These are phyloP conservation scores for Myiozetetes cayanensis DNA, from an alignment of 2,113 vertebrate genomes.

Conservation along the genomic window DNA sequence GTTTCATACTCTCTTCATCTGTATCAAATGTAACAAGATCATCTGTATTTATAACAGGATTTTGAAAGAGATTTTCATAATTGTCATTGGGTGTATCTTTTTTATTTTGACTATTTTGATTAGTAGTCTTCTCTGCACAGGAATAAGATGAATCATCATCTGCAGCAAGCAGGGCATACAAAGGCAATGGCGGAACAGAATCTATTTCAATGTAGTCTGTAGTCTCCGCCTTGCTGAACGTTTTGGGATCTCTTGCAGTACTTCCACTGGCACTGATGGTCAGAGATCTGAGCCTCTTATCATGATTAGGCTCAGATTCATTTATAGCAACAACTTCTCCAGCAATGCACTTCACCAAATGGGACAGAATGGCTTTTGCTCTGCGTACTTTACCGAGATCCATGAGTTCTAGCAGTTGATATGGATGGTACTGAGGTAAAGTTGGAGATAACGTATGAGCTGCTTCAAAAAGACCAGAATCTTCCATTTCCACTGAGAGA, in stretches of 20 bases:
- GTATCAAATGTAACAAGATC: constrained; percentile 77
- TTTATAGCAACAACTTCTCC: constrained; percentile 91
- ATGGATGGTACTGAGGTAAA: constrained; percentile 95
- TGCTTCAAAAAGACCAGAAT: constrained; percentile 95
- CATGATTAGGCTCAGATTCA: constrained; percentile 78
- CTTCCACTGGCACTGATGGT: constrained; percentile 94
- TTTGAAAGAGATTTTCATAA: constrained; percentile 93
- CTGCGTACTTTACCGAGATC: constrained; percentile 93
- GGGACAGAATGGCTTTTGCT: constrained; percentile 94
- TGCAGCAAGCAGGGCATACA: constrained; percentile 91
- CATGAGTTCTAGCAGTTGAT: constrained; percentile 95
- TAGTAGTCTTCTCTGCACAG: constrained; percentile 78
- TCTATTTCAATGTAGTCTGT: constrained; percentile 94
- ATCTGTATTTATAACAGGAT: constrained; percentile 50
- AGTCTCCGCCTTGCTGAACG: constrained; percentile 85
- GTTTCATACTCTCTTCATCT: constrained; percentile 78
- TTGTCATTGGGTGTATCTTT: constrained; percentile 76
- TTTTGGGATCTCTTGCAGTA: constrained; percentile 86
- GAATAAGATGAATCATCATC: constrained; percentile 83
- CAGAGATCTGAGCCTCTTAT: constrained; percentile 86
- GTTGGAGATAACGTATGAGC: constrained; percentile 92
- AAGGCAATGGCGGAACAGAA: constrained; percentile 91
- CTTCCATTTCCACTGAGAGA: constrained; percentile 87
- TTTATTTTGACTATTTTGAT: constrained; percentile 75
- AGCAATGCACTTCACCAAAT: constrained; percentile 96